These are phyloP conservation scores for Serrognathus titanus DNA, from an alignment of 2,888 invertebrate genomes.

Conservation along the genomic window DNA sequence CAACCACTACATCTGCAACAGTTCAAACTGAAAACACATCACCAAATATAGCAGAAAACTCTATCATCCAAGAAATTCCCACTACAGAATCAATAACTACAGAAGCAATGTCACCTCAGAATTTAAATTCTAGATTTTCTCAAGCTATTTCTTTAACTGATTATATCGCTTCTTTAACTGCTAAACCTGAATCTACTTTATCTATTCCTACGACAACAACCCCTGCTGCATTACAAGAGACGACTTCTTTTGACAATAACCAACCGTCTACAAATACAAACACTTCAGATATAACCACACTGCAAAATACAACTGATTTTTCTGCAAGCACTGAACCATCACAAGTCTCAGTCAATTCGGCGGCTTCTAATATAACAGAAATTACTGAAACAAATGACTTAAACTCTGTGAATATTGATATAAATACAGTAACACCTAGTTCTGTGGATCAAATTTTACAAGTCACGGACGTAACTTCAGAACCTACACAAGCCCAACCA, in stretches of 20 bases:
- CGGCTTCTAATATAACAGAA: no score
- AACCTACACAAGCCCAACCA: no score
- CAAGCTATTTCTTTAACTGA: conserved; percentile 26
- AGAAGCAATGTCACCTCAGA: not conserved
- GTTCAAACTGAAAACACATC: not conserved
- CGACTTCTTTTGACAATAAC: conserved; percentile 5
- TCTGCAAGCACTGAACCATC: no score
- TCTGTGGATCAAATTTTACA: no score
- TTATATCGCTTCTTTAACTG: conserved; percentile 21
- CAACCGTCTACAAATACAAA: no score
- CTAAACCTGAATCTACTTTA: conserved; percentile 10
- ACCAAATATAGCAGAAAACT: not conserved
- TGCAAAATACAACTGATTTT: no score
- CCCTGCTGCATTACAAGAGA: conserved; percentile 2
- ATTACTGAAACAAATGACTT: no score
- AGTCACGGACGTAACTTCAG: no score
- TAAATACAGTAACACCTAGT: no score
- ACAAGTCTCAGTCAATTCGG: no score
- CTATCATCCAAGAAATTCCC: not conserved
- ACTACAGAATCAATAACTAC: conserved; percentile 24
- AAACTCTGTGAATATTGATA: no score
- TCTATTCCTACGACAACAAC: conserved; percentile 8
- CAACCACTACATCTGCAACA: not conserved
- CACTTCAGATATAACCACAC: no score
- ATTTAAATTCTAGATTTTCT: conserved; percentile 6